Percentiles rank a stretch among this genome's conserved stretches.
These are phyloP conservation scores for Planococcus citri DNA, from an alignment of 1,140 invertebrate species.

Conservation along the genomic window DNA sequence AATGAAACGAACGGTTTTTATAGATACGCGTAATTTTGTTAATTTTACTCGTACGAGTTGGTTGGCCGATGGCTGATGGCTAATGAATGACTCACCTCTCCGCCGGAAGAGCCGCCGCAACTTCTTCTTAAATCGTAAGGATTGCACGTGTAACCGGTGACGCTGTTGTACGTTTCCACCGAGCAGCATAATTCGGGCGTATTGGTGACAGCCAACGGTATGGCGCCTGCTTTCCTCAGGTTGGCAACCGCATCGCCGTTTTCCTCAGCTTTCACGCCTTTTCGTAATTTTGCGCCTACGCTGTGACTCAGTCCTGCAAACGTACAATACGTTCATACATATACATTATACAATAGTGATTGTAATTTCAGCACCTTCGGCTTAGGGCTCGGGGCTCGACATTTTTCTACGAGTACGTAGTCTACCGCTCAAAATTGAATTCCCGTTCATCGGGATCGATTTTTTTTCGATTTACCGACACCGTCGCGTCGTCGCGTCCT, in stretches of 20 bases:
- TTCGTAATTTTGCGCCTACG: slow-evolving; percentile 40
- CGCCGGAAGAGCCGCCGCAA: slow-evolving; percentile 64
- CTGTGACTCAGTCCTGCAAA: slow-evolving; percentile 40
- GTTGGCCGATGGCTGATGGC: no score
- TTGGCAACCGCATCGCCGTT: slow-evolving; percentile 58
- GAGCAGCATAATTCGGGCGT: slow-evolving; percentile 82
- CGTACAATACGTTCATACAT: not conserved
- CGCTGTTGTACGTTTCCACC: slow-evolving; percentile 77
- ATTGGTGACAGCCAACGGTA: slow-evolving; percentile 77
- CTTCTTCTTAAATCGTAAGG: slow-evolving; percentile 69
- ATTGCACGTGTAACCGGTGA: slow-evolving; percentile 76
- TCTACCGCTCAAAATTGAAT: no score
- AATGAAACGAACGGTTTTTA: no score
- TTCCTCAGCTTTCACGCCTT: slow-evolving; percentile 42
- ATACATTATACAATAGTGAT: not conserved
- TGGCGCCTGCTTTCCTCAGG: slow-evolving; percentile 64
- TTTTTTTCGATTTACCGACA: no score
- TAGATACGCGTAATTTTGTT: no score
- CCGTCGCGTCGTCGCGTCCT: no score
- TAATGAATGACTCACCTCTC: slow-evolving; percentile 51
- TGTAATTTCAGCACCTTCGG: no score
- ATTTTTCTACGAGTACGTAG: no score
- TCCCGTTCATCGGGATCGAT: no score
- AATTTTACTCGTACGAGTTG: no score
- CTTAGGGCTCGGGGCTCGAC: no score